Evolutionary conservation across 2,888 invertebrate species (phyloP).

Genomic region (Drosophila peninsularis): DNA sequence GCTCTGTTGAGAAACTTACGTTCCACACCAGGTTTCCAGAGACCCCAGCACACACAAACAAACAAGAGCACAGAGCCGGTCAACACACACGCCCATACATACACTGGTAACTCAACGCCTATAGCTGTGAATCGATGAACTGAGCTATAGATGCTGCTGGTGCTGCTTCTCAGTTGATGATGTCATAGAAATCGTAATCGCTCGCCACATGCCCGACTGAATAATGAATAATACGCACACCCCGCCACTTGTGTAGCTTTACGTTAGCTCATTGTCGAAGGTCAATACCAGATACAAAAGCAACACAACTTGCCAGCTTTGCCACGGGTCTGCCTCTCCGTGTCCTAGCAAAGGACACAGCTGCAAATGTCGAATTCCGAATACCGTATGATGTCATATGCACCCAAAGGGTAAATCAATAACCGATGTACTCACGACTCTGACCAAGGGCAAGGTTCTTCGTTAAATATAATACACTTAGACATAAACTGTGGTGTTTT

Average conservation of each 20-base stretch:
- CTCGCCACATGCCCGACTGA: conserved; percentile 15
- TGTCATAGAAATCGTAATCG: conserved; percentile 56
- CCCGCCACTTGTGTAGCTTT: conserved; percentile 43
- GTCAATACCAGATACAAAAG: conserved; percentile 45
- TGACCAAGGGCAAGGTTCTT: conserved; percentile 37
- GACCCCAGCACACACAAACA: conserved; percentile 21
- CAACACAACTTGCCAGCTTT: conserved; percentile 12
- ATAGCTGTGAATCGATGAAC: conserved; percentile 56
- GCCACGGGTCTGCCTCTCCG: conserved; percentile 14
- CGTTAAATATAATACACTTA: conserved; percentile 5
- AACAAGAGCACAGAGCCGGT: conserved; percentile 36
- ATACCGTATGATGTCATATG: conserved; percentile 59
- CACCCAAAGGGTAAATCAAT: conserved; percentile 59
- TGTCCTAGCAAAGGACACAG: conserved; percentile 33
- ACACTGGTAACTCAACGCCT: conserved; percentile 31
- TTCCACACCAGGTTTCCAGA: conserved; percentile 69
- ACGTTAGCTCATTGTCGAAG: conserved; percentile 57
- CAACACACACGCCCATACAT: conserved; percentile 12
- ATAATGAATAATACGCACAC: conserved; percentile 40
- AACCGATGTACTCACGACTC: conserved; percentile 26
- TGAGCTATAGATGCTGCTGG: conserved; percentile 23
- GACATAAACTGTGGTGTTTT: not conserved
- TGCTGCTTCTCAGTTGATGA: conserved; percentile 50
- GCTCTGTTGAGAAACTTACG: conserved; percentile 57
- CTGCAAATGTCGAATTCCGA: conserved; percentile 7